A percentile compares a stretch with the other conserved stretches of the same genome.
Conservation (phyloP, 2,888 invertebrate species). For the Magallana nippona region DNA sequence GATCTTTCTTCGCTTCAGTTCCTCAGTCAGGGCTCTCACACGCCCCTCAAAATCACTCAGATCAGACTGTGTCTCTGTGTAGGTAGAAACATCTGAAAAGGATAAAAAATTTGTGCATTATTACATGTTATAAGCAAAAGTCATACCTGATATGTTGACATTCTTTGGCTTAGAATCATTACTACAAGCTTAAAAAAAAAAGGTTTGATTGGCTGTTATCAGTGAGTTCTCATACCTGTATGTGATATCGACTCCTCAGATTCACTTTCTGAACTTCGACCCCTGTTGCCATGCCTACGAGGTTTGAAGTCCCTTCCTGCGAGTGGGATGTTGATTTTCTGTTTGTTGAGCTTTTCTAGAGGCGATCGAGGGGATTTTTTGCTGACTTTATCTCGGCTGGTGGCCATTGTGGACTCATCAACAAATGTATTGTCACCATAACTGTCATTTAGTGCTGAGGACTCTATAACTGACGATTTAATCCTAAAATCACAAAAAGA, state of each 20-base stretch:
- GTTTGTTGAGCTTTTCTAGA: slow-evolving; percentile 59
- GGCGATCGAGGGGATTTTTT: slow-evolving; percentile 62
- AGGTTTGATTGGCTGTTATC: too few relatives aligned
- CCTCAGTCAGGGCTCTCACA: slow-evolving; percentile 81
- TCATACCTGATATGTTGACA: too few relatives aligned
- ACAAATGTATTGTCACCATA: slow-evolving; percentile 68
- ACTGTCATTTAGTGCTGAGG: slow-evolving; percentile 65
- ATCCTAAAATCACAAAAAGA: slow-evolving; percentile 34
- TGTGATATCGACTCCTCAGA: slow-evolving; percentile 75
- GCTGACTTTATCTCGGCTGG: slow-evolving; percentile 56
- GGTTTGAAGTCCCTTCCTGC: slow-evolving; percentile 43
- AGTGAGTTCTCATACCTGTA: slow-evolving; percentile 61
- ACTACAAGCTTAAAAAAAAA: too few relatives aligned
- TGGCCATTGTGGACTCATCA: slow-evolving; percentile 62
- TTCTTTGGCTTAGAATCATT: too few relatives aligned
- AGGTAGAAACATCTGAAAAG: slow-evolving; percentile 44
- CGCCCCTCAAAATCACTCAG: slow-evolving; percentile 82
- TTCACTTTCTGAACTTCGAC: slow-evolving; percentile 74
- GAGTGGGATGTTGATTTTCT: slow-evolving; percentile 53
- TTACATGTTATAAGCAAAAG: neutral
- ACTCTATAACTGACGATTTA: slow-evolving; percentile 39
- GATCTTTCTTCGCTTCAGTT: slow-evolving; percentile 80
- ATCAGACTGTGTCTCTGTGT: slow-evolving; percentile 81
- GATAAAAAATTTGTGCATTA: neutral
- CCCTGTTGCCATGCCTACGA: slow-evolving; percentile 53